A percentile compares a stretch with the other conserved stretches of the same genome.
phyloP scores from a whole-genome alignment of 1,140 invertebrate species.

The Drosophila teissieri region DNA sequence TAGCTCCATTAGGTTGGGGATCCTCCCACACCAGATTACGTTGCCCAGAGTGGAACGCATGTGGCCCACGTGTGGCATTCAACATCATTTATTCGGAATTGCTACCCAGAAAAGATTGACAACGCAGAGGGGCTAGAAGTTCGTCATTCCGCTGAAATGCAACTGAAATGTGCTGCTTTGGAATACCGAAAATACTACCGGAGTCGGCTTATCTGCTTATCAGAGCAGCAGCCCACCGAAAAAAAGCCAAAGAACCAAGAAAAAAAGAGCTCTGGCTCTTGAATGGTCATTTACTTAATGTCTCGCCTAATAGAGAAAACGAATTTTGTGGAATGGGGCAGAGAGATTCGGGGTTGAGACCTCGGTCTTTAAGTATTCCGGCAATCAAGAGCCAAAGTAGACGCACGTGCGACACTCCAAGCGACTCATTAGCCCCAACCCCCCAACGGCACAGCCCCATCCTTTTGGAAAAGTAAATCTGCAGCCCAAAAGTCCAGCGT shows the following conservation, averaged over 20 bases:
- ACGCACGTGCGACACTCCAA: slow-evolving; percentile 78
- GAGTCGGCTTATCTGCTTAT: slow-evolving; percentile 20
- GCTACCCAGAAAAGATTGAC: slow-evolving; percentile 58
- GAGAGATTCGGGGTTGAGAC: not conserved
- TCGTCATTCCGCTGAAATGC: not conserved
- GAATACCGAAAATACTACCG: not conserved
- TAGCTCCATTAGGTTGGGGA: not conserved
- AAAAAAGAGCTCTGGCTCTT: slow-evolving; percentile 30
- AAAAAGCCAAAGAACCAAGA: not conserved
- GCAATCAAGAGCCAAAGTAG: slow-evolving; percentile 43
- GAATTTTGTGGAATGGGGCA: too few relatives aligned
- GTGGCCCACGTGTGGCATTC: slow-evolving; percentile 60
- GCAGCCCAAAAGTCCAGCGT: slow-evolving; percentile 9
- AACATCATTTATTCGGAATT: slow-evolving; percentile 68
- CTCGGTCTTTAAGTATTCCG: slow-evolving; percentile 51
- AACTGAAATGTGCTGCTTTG: not conserved
- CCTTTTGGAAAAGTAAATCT: not conserved
- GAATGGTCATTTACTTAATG: slow-evolving; percentile 71
- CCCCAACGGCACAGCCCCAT: not conserved
- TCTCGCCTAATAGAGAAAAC: slow-evolving; percentile 56
- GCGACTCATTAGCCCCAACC: slow-evolving; percentile 67
- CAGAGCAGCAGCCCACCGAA: slow-evolving; percentile 8
- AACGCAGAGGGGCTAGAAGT: slow-evolving; percentile 10
- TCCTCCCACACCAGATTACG: not conserved
- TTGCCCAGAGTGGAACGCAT: slow-evolving; percentile 21